These are phyloP conservation scores for Drosophila siamana DNA, from an alignment of 2,888 invertebrate genomes.

Conservation along the genomic window DNA sequence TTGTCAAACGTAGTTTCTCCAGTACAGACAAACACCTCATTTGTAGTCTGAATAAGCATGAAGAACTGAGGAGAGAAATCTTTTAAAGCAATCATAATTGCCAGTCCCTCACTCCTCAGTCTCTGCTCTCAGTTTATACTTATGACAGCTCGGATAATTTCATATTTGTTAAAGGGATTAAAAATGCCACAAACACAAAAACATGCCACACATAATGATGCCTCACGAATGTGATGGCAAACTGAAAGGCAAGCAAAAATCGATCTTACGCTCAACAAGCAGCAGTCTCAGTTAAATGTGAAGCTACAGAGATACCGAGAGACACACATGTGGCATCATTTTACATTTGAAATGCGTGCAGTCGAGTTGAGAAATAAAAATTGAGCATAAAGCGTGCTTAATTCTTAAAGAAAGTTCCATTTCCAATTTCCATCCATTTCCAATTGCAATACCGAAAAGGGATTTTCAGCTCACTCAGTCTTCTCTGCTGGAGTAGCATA, in stretches of 20 bases:
- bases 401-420: slow-evolving; percentile 72
- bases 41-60: slow-evolving; percentile 36
- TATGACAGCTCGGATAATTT: slow-evolving; percentile 71
- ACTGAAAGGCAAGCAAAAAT: slow-evolving; percentile 72
- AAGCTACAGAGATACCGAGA: slow-evolving; percentile 32
- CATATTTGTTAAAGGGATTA: slow-evolving; percentile 69
- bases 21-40: slow-evolving; percentile 8
- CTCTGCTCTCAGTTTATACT: slow-evolving; percentile 16
- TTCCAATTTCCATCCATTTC: slow-evolving; percentile 36
- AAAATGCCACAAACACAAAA: slow-evolving; percentile 37
- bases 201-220: slow-evolving; percentile 43
- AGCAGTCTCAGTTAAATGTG: slow-evolving; percentile 20
- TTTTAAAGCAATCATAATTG: slow-evolving; percentile 18
- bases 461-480: slow-evolving; percentile 35
- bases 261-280: slow-evolving; percentile 66
- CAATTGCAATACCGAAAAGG: slow-evolving; percentile 6
- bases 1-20: background rate
- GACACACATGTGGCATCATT: slow-evolving; percentile 74
- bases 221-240: slow-evolving; percentile 30
- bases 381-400: slow-evolving; percentile 80
- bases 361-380: slow-evolving; percentile 55
- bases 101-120: too few species aligned
- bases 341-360: slow-evolving; percentile 73
- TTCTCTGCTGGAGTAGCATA: slow-evolving; percentile 70
- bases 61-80: slow-evolving; percentile 14